Percentiles rank a stretch among this genome's conserved stretches.
phyloP scores from a whole-genome alignment of 2,888 invertebrate species.

The Julus scandinavius region DNA sequence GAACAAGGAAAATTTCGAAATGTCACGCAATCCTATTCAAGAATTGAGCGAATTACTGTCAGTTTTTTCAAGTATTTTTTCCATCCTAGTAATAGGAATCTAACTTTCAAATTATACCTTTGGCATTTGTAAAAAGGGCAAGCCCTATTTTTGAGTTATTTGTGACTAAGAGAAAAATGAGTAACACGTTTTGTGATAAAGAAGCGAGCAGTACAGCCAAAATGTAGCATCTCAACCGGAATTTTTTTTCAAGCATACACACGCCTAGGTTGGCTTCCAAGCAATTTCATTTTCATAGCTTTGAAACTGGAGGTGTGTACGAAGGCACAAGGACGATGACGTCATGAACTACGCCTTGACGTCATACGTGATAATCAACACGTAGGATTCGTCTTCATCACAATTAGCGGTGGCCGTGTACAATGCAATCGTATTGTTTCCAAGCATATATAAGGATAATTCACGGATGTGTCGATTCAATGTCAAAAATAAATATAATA shows the following conservation, averaged over 20 bases:
- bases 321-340: neutral
- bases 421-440: neutral
- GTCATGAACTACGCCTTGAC: neutral
- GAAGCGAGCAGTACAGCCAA: neutral
- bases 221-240: neutral
- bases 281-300: neutral
- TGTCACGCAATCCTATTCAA: neutral
- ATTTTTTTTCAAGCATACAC: neutral
- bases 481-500: neutral
- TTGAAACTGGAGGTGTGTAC: neutral
- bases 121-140: slow-evolving; percentile 3
- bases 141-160: neutral
- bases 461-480: neutral
- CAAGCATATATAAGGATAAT: neutral
- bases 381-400: slow-evolving; percentile 33
- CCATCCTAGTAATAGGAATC: neutral
- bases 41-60: neutral
- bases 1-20: neutral
- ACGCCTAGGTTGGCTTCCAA: neutral
- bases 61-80: neutral
- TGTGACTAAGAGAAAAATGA: slow-evolving; percentile 24
- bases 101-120: neutral
- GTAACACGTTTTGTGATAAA: neutral
- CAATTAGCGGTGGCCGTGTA: neutral
- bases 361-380: neutral